These are phyloP conservation scores for Amiota mariae DNA, from an alignment of 2,888 invertebrate genomes.

Conservation along the genomic window DNA sequence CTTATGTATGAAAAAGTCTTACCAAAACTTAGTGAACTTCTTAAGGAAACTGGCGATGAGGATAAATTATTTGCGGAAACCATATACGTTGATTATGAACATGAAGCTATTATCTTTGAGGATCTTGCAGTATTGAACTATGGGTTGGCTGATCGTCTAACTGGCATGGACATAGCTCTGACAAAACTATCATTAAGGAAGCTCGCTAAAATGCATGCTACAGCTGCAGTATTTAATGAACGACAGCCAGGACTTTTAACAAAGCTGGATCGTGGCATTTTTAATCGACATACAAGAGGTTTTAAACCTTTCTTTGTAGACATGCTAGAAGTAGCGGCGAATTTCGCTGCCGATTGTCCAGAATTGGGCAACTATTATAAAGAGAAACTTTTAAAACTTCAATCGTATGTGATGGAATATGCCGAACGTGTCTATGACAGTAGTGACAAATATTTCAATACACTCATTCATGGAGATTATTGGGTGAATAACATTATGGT, in stretches of 20 bases:
- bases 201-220: slow-evolving; percentile 75
- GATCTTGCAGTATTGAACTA: slow-evolving; percentile 62
- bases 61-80: slow-evolving; percentile 66
- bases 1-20: slow-evolving; percentile 68
- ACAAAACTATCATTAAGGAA: slow-evolving; percentile 70
- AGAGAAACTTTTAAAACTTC: slow-evolving; percentile 62
- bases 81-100: slow-evolving; percentile 64
- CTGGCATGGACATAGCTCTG: slow-evolving; percentile 73
- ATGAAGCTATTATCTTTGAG: slow-evolving; percentile 68
- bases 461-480: slow-evolving; percentile 70
- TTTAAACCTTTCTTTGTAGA: slow-evolving; percentile 69
- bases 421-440: slow-evolving; percentile 64
- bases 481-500: slow-evolving; percentile 73
- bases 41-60: slow-evolving; percentile 57
- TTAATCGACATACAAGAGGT: slow-evolving; percentile 68
- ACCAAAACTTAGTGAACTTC: slow-evolving; percentile 62
- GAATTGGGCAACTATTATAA: slow-evolving; percentile 55
- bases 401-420: slow-evolving; percentile 68
- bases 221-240: slow-evolving; percentile 74
- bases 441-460: slow-evolving; percentile 62
- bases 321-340: slow-evolving; percentile 62
- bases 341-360: slow-evolving; percentile 56
- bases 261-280: slow-evolving; percentile 69
- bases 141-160: slow-evolving; percentile 65
- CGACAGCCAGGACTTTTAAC: slow-evolving; percentile 58